These are phyloP conservation scores for Ianthella basta DNA, from an alignment of 37 sponge, comb jelly and placozoan genomes.

Conservation along the genomic window DNA sequence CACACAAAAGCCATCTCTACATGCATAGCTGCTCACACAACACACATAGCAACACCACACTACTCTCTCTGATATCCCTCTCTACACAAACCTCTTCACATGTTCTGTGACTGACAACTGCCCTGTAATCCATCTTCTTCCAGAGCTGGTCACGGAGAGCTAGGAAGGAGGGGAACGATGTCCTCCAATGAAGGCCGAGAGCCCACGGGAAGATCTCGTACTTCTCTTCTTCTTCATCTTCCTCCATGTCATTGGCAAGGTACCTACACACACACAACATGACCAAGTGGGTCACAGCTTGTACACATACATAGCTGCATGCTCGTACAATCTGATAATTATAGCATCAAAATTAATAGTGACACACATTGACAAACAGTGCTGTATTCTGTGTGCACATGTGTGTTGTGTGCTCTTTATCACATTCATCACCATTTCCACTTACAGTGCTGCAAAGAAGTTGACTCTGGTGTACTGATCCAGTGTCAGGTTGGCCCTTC, in stretches of 20 bases:
- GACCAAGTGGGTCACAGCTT: no score
- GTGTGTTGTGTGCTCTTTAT: no score
- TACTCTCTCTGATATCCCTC: no score
- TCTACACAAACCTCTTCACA: constrained; percentile 77
- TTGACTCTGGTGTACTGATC: constrained; percentile 63
- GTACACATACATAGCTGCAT: no score
- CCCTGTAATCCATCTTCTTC: constrained; percentile 79
- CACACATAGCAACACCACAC: no score
- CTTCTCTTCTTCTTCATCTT: constrained; percentile 89
- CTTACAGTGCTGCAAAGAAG: constrained; percentile 84
- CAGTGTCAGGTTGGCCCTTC: constrained; percentile 61
- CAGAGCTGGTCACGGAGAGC: constrained; percentile 65
- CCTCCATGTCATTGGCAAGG: constrained; percentile 90
- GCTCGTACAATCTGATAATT: no score
- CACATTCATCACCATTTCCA: neutral
- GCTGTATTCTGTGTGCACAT: no score
- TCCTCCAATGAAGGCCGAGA: constrained; percentile 71
- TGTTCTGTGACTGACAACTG: constrained; percentile 77
- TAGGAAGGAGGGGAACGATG: constrained; percentile 61
- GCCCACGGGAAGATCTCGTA: constrained; percentile 90
- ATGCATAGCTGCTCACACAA: no score
- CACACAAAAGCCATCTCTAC: no score
- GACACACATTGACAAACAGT: no score
- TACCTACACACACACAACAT: constrained; percentile 27
- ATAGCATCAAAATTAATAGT: no score